A percentile compares a stretch with the other conserved stretches of the same genome.
Evolutionary conservation across 2,888 invertebrate species (phyloP).

Genomic region (Capitulum mitella): DNA sequence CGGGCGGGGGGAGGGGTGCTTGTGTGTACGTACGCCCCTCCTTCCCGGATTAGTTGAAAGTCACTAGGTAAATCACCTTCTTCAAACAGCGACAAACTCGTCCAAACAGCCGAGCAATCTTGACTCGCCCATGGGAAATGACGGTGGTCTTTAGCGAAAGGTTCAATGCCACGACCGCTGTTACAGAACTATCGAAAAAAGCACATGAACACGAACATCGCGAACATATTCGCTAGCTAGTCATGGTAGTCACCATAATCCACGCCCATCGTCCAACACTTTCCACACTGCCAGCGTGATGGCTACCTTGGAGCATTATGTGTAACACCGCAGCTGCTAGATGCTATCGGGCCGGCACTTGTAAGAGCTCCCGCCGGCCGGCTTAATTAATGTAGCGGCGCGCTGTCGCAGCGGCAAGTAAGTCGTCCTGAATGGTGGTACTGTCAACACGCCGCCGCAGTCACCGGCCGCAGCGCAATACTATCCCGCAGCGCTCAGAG

Average conservation of each 20-base stretch:
- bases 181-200: too few relatives aligned
- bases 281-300: background rate
- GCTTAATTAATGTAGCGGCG: background rate
- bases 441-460: background rate
- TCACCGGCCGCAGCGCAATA: background rate
- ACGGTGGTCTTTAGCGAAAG: too few relatives aligned
- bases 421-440: background rate
- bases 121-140: background rate
- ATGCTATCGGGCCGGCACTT: background rate
- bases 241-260: background rate
- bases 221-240: too few relatives aligned
- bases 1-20: background rate
- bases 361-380: background rate
- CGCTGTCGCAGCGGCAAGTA: background rate
- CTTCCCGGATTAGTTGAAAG: too few relatives aligned
- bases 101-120: background rate
- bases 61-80: background rate
- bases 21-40: too few relatives aligned
- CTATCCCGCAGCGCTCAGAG: background rate
- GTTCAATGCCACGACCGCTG: too few relatives aligned
- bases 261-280: background rate
- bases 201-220: too few relatives aligned
- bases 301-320: background rate
- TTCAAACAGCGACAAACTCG: background rate
- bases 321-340: constrained; percentile 1